phyloP scores from a whole-genome alignment of 2,113 vertebrate genomes.

The Otolemur garnettii region DNA sequence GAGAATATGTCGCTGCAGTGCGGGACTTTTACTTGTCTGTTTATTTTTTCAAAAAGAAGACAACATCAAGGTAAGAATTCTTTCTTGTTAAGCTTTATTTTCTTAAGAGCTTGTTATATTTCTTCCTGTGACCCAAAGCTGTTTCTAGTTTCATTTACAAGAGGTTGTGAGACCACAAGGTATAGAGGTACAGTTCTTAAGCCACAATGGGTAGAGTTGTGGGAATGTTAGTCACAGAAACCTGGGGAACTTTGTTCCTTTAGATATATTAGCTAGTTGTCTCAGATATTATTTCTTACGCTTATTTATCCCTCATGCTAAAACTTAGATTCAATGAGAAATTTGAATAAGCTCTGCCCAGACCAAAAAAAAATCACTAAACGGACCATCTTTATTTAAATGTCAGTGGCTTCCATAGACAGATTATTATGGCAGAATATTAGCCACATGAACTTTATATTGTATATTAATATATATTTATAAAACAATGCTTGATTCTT shows the following conservation, averaged over 20 bases:
- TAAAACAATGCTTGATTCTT: constrained; percentile 19
- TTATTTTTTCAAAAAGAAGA: constrained; percentile 94
- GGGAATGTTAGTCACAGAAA: not conserved
- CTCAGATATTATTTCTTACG: not conserved
- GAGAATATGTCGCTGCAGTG: constrained; percentile 92
- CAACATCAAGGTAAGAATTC: constrained; percentile 90
- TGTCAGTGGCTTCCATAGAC: not conserved
- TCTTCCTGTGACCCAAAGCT: not conserved
- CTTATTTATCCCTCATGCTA: not conserved
- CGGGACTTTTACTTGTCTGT: constrained; percentile 89
- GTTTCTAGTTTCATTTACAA: not conserved
- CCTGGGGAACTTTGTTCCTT: not conserved
- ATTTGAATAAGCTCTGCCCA: not conserved
- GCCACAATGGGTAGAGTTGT: not conserved
- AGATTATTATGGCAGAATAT: not conserved
- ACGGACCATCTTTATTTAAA: not conserved
- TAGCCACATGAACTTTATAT: not conserved
- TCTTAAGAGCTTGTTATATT: not conserved
- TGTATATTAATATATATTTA: not conserved
- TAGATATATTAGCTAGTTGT: not conserved
- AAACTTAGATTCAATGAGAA: constrained; percentile 12
- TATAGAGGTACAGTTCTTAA: not conserved
- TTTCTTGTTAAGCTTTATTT: constrained; percentile 26
- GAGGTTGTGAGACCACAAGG: not conserved
- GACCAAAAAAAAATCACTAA: not conserved